Base-by-base conservation (phyloP, 2,113 vertebrate genomes). In the Opisthocomus hoazin region DNA sequence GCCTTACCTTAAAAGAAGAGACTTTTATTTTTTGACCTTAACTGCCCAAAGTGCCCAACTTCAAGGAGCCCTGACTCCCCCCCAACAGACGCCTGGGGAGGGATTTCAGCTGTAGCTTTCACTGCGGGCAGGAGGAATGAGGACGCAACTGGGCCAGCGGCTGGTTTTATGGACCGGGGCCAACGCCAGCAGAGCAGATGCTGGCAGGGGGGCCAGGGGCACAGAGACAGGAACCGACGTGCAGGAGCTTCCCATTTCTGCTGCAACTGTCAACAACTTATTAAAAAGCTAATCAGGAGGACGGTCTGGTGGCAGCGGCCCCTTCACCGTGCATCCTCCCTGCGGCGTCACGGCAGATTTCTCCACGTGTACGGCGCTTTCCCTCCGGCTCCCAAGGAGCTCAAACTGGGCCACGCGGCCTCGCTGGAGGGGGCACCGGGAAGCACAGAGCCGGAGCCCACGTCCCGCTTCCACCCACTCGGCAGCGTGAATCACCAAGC, bases 141-240 rank as follows among this genome's bases (percentile, higher is more conserved):
- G 16, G 56, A 60, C 1, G 15, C 60, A 22, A 3, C 0, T 6
- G 39, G 41, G 13, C 11, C 65, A 36, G 12, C 0, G 2, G 32
- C n/a, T 1, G 2, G 34, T 24, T 5, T 12, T 6, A 18, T 0
- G 3, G 54, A 34, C 1, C 0, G 18, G n/a, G 51, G 16, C 50
- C 83, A 87, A 26, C 2, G 2, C 32, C 51, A 68, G 75, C 58
- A 17, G 46, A 39, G 46, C 63, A 30, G 64, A 24, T 4, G 27
- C 50, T 30, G 51, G 9, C 0, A n/a, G 3, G n/a, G 54, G n/a
- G 22, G 7, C 41, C 1, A 5, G 29, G n/a, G 56, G 17, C 53
- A 36, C 14, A 5, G 54, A 1, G 34, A 5, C 6, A 18, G 56
- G 51, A 58, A 36, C 32, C 4, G 53, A 22, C 1, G 2, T 4